Conservation (phyloP, 2,888 invertebrate species). For the Taenaris catops region DNA sequence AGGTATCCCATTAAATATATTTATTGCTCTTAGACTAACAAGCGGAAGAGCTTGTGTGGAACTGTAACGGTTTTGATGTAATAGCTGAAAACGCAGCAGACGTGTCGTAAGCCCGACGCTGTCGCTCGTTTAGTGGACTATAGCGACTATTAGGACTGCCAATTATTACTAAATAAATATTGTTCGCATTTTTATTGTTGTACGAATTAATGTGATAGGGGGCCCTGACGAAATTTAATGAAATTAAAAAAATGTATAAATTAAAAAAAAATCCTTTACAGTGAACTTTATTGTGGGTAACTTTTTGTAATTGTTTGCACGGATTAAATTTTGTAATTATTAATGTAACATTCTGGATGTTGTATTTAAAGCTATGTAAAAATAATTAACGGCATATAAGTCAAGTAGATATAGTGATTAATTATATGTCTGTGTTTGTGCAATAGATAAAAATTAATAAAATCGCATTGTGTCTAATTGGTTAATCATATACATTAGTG, state of each 20-base stretch:
- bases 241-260: constrained; percentile 43
- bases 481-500: constrained; percentile 36
- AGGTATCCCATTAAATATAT: constrained; percentile 17
- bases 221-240: constrained; percentile 43
- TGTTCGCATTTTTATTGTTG: constrained; percentile 56
- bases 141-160: constrained; percentile 66
- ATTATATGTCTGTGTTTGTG: constrained; percentile 62
- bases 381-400: constrained; percentile 61
- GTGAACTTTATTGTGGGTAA: constrained; percentile 26
- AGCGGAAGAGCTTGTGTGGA: constrained; percentile 2
- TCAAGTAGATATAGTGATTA: constrained; percentile 66
- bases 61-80: too few species aligned
- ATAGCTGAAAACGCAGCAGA: too few species aligned
- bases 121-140: constrained; percentile 35
- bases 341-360: constrained; percentile 73
- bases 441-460: constrained; percentile 59
- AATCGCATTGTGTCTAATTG: constrained; percentile 26
- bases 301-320: constrained; percentile 72
- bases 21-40: constrained; percentile 15
- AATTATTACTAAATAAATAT: constrained; percentile 59
- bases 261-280: constrained; percentile 42
- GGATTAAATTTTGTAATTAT: constrained; percentile 72
- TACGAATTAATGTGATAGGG: constrained; percentile 66
- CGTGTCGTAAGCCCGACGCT: constrained; percentile 16
- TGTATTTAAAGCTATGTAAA: constrained; percentile 69